Percentiles rank a stretch among this genome's conserved stretches.
Evolutionary conservation across 2,888 invertebrate genomes (phyloP).

Genomic region (Crocallis elinguaria): DNA sequence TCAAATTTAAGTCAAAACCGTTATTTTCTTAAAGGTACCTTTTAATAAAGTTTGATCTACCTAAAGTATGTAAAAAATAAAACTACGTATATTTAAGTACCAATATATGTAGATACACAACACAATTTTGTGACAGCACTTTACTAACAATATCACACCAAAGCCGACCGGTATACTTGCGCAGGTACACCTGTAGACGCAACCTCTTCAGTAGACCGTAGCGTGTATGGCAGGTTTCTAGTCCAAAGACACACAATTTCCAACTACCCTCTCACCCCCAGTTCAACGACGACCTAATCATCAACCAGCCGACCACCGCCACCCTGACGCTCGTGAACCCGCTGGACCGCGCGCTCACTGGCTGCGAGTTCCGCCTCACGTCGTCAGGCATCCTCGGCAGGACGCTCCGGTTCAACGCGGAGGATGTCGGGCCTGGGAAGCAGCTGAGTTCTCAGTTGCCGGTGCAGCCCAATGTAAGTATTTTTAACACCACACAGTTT

Average conservation of each 20-base stretch:
- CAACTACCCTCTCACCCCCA: conserved; percentile 52
- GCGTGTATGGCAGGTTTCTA: neutral
- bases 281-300: conserved; percentile 86
- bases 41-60: too few relatives aligned
- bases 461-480: conserved; percentile 83
- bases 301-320: conserved; percentile 82
- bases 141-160: too few relatives aligned
- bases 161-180: too few relatives aligned
- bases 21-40: too few relatives aligned
- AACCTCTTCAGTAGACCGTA: too few relatives aligned
- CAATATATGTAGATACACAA: too few relatives aligned
- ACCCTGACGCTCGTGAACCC: conserved; percentile 89
- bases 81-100: too few relatives aligned
- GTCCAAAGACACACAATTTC: neutral
- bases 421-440: conserved; percentile 83
- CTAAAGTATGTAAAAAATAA: too few relatives aligned
- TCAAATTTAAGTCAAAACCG: too few relatives aligned
- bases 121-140: too few relatives aligned
- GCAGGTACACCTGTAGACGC: too few relatives aligned
- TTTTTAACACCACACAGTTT: too few relatives aligned
- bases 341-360: conserved; percentile 85
- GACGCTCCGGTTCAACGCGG: conserved; percentile 80
- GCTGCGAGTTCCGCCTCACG: conserved; percentile 88
- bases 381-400: conserved; percentile 88
- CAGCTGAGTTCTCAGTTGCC: conserved; percentile 82